phyloP scores from a whole-genome alignment of 1,140 invertebrate species.

The Hyles euphorbiae region DNA sequence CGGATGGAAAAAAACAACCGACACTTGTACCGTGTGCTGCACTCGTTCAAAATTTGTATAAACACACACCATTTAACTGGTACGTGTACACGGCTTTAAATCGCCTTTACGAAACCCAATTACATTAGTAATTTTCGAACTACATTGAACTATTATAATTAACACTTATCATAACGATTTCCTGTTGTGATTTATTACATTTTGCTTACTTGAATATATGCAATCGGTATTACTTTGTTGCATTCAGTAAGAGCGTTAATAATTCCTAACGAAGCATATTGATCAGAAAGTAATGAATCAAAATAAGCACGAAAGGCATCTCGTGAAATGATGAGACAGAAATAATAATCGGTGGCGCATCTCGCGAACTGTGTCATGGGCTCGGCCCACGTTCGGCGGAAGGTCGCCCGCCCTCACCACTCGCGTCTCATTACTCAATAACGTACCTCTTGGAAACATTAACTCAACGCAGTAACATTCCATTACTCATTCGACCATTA shows the following conservation, averaged over 20 bases:
- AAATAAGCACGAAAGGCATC: no score
- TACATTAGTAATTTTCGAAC: no score
- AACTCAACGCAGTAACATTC: constrained; percentile 18
- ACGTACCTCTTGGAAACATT: constrained; percentile 15
- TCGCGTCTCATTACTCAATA: constrained; percentile 33
- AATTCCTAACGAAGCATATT: no score
- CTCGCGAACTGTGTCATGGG: constrained; percentile 68
- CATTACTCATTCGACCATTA: constrained; percentile 9
- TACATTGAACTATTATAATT: no score
- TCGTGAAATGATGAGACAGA: constrained; percentile 46
- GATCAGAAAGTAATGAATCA: no score
- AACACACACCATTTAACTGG: not conserved
- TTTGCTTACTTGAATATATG: no score
- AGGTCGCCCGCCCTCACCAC: constrained; percentile 53
- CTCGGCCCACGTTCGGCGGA: constrained; percentile 60
- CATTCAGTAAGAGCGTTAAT: no score
- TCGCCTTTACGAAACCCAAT: no score
- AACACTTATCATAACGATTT: no score
- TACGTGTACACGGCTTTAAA: no score
- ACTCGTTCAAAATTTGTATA: not conserved
- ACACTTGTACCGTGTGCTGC: constrained; percentile 1
- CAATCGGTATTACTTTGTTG: no score
- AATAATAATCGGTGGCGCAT: constrained; percentile 54
- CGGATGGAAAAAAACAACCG: constrained; percentile 29
- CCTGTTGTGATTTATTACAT: no score